Evolutionary conservation across 2,888 invertebrate genomes (phyloP).

Genomic region (Acrobeloides nanus): DNA sequence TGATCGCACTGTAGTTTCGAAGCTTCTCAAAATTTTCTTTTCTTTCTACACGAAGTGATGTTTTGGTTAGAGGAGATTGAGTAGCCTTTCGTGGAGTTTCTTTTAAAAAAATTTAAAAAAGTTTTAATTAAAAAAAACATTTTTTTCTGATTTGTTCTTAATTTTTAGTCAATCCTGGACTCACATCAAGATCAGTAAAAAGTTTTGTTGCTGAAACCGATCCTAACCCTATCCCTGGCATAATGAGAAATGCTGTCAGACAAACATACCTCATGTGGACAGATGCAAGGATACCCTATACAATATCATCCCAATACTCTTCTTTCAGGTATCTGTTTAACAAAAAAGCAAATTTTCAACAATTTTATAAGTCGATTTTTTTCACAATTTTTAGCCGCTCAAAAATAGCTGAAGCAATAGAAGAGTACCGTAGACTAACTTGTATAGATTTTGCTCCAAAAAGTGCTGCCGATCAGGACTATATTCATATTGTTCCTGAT

Average conservation of each 20-base stretch:
- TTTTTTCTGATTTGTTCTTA: not conserved
- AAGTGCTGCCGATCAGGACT: slow-evolving; percentile 43
- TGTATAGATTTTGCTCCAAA: slow-evolving; percentile 49
- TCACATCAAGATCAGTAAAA: slow-evolving; percentile 33
- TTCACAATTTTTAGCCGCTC: slow-evolving; percentile 30
- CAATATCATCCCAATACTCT: slow-evolving; percentile 47
- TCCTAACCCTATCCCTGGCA: slow-evolving; percentile 31
- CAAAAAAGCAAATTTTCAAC: too few relatives aligned
- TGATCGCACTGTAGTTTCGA: too few relatives aligned
- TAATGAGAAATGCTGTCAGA: slow-evolving; percentile 44
- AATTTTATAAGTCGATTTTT: not conserved
- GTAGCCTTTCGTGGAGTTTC: too few relatives aligned
- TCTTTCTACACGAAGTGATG: too few relatives aligned
- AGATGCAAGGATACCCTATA: slow-evolving; percentile 48
- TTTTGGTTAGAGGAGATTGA: too few relatives aligned
- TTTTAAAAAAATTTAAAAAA: too few relatives aligned
- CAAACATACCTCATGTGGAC: slow-evolving; percentile 51
- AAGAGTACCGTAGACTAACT: slow-evolving; percentile 43
- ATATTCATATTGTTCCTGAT: slow-evolving; percentile 51
- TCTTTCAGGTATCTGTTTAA: slow-evolving; percentile 39
- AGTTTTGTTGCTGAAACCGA: slow-evolving; percentile 32
- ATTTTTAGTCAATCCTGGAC: slow-evolving; percentile 37
- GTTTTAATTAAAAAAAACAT: too few relatives aligned
- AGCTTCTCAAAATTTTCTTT: too few relatives aligned
- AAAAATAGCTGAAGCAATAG: slow-evolving; percentile 49